Conservation (phyloP, 2,113 vertebrate genomes). For the Salvator merianae region DNA sequence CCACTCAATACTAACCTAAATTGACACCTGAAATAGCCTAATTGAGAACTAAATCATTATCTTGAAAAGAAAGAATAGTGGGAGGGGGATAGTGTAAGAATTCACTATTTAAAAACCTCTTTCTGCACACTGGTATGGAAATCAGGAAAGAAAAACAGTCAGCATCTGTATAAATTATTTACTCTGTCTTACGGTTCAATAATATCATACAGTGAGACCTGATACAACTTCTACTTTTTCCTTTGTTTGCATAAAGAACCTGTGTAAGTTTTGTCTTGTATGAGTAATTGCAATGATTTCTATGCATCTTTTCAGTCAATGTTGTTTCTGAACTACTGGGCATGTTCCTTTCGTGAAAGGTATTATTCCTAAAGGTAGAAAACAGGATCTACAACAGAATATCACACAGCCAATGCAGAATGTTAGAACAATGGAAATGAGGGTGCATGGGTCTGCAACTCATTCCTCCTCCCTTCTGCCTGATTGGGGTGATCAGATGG, state of each 20-base stretch:
- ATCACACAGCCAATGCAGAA: background rate
- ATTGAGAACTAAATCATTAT: slow-evolving; percentile 63
- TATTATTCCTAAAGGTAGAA: background rate
- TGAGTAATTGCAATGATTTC: background rate
- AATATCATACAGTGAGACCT: too few relatives aligned
- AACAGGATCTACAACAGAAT: background rate
- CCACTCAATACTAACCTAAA: background rate
- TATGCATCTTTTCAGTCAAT: background rate
- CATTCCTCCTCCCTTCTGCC: background rate
- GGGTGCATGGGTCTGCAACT: background rate
- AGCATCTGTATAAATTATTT: background rate
- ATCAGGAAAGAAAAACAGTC: slow-evolving; percentile 14
- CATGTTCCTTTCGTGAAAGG: background rate
- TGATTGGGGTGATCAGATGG: background rate
- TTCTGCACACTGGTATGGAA: slow-evolving; percentile 17
- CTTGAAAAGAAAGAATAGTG: slow-evolving; percentile 59
- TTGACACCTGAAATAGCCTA: slow-evolving; percentile 43
- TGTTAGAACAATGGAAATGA: background rate
- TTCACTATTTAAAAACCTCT: slow-evolving; percentile 52
- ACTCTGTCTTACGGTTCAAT: background rate
- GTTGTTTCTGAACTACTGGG: background rate
- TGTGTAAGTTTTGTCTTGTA: background rate
- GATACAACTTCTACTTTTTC: too few relatives aligned
- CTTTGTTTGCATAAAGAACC: background rate
- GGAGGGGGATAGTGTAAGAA: slow-evolving; percentile 65